phyloP scores from a whole-genome alignment of 2,888 invertebrate genomes.

The Labia minor region DNA sequence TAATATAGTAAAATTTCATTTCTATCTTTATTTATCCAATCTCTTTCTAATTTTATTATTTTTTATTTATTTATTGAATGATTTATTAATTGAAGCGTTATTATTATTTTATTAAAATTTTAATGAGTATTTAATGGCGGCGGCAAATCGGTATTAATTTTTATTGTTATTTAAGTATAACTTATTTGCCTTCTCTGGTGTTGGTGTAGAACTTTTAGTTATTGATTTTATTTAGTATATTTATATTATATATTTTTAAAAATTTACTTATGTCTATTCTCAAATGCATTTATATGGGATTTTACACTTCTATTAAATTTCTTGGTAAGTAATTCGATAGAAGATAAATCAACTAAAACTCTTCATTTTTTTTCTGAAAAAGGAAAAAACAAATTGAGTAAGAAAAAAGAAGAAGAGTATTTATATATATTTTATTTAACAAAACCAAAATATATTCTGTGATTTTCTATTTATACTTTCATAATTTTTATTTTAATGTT shows the following conservation, averaged over 20 bases:
- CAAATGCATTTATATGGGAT: background rate
- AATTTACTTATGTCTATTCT: background rate
- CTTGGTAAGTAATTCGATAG: background rate
- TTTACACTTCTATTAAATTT: background rate
- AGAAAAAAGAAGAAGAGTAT: no score
- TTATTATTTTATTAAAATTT: no score
- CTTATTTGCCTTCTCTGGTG: no score
- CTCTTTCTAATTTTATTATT: no score
- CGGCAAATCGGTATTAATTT: background rate
- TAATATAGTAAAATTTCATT: no score
- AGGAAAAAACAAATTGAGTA: background rate
- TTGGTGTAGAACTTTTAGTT: background rate
- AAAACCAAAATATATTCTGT: background rate
- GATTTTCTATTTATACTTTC: background rate
- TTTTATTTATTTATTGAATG: no score
- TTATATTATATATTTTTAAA: background rate
- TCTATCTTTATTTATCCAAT: no score
- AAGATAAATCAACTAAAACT: background rate
- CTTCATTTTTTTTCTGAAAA: constrained; percentile 16
- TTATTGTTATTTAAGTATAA: no score
- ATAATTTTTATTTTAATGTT: background rate
- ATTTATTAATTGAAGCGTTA: no score
- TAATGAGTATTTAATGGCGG: background rate
- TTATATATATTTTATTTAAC: background rate
- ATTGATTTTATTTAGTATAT: background rate